Evolutionary conservation across 2,797 vertebrate genomes (phyloP).

Genomic region (Macropodus opercularis): DNA sequence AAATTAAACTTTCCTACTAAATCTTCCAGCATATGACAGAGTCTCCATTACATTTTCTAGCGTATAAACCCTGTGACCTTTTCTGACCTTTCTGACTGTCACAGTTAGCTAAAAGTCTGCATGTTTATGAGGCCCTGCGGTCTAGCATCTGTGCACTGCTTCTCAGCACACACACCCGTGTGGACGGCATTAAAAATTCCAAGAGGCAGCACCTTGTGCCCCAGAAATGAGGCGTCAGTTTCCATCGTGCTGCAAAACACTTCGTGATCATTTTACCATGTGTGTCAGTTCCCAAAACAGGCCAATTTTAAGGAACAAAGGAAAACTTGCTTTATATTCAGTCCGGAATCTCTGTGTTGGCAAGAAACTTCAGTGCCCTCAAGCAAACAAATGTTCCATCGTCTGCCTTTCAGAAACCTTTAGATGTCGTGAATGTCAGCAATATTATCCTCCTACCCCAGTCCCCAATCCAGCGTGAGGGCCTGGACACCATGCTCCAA

Average conservation of each 20-base stretch:
- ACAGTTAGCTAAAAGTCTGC: slow-evolving; percentile 55
- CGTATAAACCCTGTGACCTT: slow-evolving; percentile 56
- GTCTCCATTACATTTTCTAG: slow-evolving; percentile 30
- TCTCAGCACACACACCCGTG: slow-evolving; percentile 27
- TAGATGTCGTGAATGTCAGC: slow-evolving; percentile 81
- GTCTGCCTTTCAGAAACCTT: slow-evolving; percentile 74
- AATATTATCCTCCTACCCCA: slow-evolving; percentile 57
- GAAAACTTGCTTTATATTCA: slow-evolving; percentile 70
- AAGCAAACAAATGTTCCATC: slow-evolving; percentile 81
- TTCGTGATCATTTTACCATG: slow-evolving; percentile 38
- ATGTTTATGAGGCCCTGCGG: slow-evolving; percentile 68
- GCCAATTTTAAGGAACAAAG: slow-evolving; percentile 49
- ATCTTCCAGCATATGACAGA: slow-evolving; percentile 24
- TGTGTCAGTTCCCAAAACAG: slow-evolving; percentile 42
- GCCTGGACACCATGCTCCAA: slow-evolving; percentile 42
- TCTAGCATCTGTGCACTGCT: slow-evolving; percentile 67
- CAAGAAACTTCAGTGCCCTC: slow-evolving; percentile 69
- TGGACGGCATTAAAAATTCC: slow-evolving; percentile 26
- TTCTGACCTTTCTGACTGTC: slow-evolving; percentile 72
- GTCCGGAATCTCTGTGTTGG: slow-evolving; percentile 56
- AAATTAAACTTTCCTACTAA: neutral
- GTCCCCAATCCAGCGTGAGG: slow-evolving; percentile 48
- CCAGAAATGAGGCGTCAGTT: slow-evolving; percentile 29
- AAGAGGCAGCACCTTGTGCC: slow-evolving; percentile 35
- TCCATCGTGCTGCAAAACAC: slow-evolving; percentile 14